Base-by-base conservation (phyloP, 2,113 vertebrate species). In the Gorilla gorilla region DNA sequence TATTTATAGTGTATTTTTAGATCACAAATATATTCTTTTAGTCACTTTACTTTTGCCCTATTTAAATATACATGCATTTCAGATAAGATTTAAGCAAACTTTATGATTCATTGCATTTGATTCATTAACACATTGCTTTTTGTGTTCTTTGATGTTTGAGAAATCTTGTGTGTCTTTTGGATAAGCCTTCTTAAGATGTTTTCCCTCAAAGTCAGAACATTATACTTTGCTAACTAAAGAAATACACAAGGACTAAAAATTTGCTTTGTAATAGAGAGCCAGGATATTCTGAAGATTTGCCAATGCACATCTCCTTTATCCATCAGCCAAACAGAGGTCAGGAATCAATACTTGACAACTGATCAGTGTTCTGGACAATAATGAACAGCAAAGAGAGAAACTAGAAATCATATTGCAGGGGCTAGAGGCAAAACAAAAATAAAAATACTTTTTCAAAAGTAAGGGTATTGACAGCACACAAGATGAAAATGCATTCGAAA, bases 151-250 rank as follows among this genome's bases (percentile, higher is more conserved):
- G 75, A 90, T 95, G 81, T 95, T 94, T 96, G 93, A 88, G 84
- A 95, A 97, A 93, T 92, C 84, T 97, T 94, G 87, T 95, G 35
- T 98, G 89, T 91, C 89, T 98, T 96, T 97, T 55, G 70, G 70
- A 90, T 88, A 95, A 97, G 81, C 50, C 57, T 95, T 96, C 57
- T 68, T 94, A 95, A 30, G 78, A 40, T 45, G 22, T 73, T 93
- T 97, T 79, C 14, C 64, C 94, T 85, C 96, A 76, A 90, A 93
- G 93, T 79, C 81, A 96, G 61, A 94, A 96, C 61, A 68, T 94
- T 97, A 94, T 92, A 97, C 92, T 98, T 96, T 76, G 95, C 90
- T 90, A 96, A 88, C 87, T 90, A 92, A 88, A 92, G 70, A 97
- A 96, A 96, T 59, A 89, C 43, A 64, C 38, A 70, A 95, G n/a